Evolutionary conservation across 1,140 invertebrate species (phyloP).

Genomic region (Ostrea edulis): DNA sequence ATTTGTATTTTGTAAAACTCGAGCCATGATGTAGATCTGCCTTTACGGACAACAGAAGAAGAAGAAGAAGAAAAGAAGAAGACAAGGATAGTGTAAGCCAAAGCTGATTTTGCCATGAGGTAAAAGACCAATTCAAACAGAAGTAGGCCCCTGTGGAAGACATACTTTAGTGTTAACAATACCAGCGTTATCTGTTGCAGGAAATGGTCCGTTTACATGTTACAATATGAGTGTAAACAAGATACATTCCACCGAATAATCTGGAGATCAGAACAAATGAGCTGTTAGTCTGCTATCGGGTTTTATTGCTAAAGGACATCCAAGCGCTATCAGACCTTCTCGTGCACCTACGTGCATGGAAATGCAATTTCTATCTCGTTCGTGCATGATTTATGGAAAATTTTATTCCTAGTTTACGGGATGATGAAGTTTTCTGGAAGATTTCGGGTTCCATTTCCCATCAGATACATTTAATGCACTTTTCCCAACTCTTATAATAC

Average conservation of each 20-base stretch:
- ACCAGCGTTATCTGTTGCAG: background rate
- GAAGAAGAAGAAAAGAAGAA: too few species aligned
- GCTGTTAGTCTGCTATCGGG: background rate
- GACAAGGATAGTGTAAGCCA: too few species aligned
- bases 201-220: slow-evolving; percentile 25
- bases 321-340: background rate
- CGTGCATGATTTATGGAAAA: background rate
- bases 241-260: background rate
- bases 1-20: too few species aligned
- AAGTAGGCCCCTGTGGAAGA: background rate
- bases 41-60: too few species aligned
- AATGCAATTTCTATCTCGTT: slow-evolving; percentile 29
- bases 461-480: slow-evolving; percentile 39
- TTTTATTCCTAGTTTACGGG: slow-evolving; percentile 21
- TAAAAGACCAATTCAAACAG: background rate
- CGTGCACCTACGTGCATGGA: slow-evolving; percentile 8
- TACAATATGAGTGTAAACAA: background rate
- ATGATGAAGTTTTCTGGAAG: slow-evolving; percentile 12
- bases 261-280: slow-evolving; percentile 25
- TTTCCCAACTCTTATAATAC: slow-evolving; percentile 27
- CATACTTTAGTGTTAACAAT: background rate
- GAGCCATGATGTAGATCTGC: too few species aligned
- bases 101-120: too few species aligned
- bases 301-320: background rate
- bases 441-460: slow-evolving; percentile 5